phyloP scores from a whole-genome alignment of 1,140 invertebrate genomes.

The Orchestia grillus region DNA sequence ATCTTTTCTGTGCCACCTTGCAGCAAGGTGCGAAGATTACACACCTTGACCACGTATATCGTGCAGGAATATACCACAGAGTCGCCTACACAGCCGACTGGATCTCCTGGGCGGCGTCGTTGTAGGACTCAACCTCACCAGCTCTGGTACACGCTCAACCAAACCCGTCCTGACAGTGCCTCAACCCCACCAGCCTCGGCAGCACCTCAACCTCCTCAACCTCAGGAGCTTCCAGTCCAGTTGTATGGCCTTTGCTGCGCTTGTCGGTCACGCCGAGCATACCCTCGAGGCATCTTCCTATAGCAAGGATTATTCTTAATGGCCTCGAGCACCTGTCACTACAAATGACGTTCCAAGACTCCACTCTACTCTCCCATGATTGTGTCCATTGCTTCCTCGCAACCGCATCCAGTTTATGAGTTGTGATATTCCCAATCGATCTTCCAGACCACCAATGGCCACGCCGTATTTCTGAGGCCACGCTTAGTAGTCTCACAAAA shows the following conservation, averaged over 20 bases:
- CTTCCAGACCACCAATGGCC: neutral
- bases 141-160: too few species aligned
- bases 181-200: neutral
- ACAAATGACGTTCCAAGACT: neutral
- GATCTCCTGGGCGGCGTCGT: slow-evolving; percentile 76
- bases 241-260: neutral
- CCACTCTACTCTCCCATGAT: neutral
- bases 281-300: neutral
- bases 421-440: neutral
- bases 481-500: neutral
- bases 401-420: neutral
- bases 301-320: neutral
- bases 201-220: neutral
- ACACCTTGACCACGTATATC: neutral
- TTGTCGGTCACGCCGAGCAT: neutral
- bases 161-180: neutral
- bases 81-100: slow-evolving; percentile 94
- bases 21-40: too few species aligned
- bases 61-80: slow-evolving; percentile 88
- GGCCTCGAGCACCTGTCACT: neutral
- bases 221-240: neutral
- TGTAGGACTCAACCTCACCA: neutral
- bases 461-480: neutral
- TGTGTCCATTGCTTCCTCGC: neutral
- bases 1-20: neutral